phyloP scores from a whole-genome alignment of 2,113 vertebrate genomes.

The Promerops cafer region DNA sequence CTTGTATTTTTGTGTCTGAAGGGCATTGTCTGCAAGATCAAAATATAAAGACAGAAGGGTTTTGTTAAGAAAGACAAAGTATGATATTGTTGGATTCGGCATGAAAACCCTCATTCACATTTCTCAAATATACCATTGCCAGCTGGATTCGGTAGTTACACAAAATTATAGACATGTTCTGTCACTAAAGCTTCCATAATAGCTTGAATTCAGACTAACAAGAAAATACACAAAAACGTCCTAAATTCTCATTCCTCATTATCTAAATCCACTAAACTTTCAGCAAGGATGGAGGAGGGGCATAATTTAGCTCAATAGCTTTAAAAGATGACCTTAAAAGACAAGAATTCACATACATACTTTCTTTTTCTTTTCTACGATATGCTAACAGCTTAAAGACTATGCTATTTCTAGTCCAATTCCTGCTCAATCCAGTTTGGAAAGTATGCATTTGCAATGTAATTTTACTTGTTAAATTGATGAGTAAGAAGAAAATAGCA shows the following conservation, averaged over 20 bases:
- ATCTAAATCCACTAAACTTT: background rate
- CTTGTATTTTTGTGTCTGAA: slow-evolving; percentile 82
- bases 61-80: slow-evolving; percentile 38
- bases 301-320: background rate
- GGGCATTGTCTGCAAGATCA: slow-evolving; percentile 74
- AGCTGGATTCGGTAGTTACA: background rate
- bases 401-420: background rate
- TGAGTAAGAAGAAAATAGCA: background rate
- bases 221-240: background rate
- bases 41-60: slow-evolving; percentile 21
- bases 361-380: background rate
- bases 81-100: background rate
- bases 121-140: background rate
- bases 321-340: background rate
- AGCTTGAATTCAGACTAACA: background rate
- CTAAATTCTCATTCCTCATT: background rate
- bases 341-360: background rate
- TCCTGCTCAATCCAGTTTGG: background rate
- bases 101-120: background rate
- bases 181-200: slow-evolving; percentile 1
- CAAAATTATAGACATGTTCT: background rate
- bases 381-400: background rate
- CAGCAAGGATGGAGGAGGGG: background rate
- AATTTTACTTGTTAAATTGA: background rate
- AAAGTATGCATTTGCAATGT: background rate